Evolutionary conservation across 2,888 invertebrate species (phyloP).

Genomic region (Yponomeuta sedellus): DNA sequence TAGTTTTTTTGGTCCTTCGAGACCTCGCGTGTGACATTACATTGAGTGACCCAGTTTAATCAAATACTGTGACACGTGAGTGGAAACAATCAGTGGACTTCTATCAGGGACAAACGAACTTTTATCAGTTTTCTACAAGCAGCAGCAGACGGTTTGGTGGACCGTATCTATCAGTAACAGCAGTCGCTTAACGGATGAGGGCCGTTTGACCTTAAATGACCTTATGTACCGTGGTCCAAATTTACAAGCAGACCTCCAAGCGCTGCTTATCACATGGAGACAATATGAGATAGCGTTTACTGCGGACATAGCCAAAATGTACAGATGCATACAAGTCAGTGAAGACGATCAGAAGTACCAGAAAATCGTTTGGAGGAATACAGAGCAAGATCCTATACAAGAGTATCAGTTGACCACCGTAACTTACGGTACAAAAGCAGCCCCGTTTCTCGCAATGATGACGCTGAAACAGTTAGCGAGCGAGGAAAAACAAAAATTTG

Average conservation of each 20-base stretch:
- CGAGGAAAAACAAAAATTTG: background rate
- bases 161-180: too few species aligned
- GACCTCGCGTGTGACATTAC: too few species aligned
- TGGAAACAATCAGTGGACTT: too few species aligned
- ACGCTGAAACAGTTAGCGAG: slow-evolving; percentile 11
- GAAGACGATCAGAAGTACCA: slow-evolving; percentile 8
- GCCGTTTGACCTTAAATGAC: slow-evolving; percentile 12
- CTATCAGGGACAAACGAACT: too few species aligned
- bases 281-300: too few species aligned
- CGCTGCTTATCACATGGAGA: background rate
- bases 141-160: too few species aligned
- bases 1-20: too few species aligned
- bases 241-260: slow-evolving; percentile 12
- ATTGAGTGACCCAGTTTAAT: too few species aligned
- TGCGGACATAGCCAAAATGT: too few species aligned
- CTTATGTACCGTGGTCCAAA: slow-evolving; percentile 14
- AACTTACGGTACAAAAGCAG: slow-evolving; percentile 12
- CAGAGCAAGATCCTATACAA: background rate
- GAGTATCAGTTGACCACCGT: slow-evolving; percentile 11
- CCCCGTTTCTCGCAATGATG: slow-evolving; percentile 12
- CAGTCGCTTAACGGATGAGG: too few species aligned
- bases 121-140: too few species aligned
- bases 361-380: slow-evolving; percentile 13
- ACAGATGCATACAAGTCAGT: background rate
- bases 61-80: too few species aligned